Evolutionary conservation across 1,140 invertebrate species (phyloP).

Genomic region (Acyrthosiphon pisum): DNA sequence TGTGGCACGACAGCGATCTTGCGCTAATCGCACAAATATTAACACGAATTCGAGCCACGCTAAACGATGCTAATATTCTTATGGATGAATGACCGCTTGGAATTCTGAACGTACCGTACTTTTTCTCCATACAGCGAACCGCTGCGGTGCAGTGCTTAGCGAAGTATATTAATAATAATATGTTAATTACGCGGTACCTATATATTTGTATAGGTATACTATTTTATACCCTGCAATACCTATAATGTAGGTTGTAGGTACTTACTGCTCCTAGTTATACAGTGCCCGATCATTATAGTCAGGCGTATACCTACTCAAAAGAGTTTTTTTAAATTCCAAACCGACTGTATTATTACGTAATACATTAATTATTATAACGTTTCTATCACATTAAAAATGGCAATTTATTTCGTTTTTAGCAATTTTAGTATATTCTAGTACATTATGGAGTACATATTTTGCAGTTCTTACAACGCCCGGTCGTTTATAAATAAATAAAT

Average conservation of each 20-base stretch:
- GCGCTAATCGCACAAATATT: conserved; percentile 17
- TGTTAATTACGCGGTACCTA: background rate
- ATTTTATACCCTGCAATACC: background rate
- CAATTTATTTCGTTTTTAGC: background rate
- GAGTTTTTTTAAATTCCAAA: background rate
- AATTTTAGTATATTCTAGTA: background rate
- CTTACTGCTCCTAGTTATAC: background rate
- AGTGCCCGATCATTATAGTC: background rate
- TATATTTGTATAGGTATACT: background rate
- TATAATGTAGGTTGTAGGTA: too few relatives aligned
- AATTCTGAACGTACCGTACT: background rate
- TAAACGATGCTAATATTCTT: conserved; percentile 20
- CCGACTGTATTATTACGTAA: background rate
- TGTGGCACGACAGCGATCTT: background rate
- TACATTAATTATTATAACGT: background rate
- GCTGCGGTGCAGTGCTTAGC: background rate
- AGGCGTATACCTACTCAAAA: background rate
- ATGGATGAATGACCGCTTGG: conserved; percentile 43
- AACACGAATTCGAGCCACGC: background rate
- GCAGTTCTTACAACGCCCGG: too few relatives aligned
- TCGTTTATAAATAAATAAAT: too few relatives aligned
- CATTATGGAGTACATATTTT: too few relatives aligned
- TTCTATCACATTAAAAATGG: background rate
- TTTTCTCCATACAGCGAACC: background rate
- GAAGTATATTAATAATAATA: background rate